Base-by-base conservation (phyloP, 1,140 invertebrate genomes). In the Penaeus indicus region DNA sequence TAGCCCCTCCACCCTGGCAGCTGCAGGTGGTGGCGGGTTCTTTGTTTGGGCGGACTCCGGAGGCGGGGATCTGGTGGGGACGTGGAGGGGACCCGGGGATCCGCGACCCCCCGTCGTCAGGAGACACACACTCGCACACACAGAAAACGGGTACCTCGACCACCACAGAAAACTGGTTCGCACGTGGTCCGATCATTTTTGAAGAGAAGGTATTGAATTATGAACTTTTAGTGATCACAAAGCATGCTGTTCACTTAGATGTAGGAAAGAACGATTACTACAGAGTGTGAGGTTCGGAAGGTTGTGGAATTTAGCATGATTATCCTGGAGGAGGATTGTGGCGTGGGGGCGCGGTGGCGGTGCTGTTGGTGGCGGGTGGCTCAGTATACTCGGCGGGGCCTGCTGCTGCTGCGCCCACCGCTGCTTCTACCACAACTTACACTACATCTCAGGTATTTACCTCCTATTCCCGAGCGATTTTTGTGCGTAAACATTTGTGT, bases 341-440 rank as follows among this genome's bases (percentile, higher is more conserved):
- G 72, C 60, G 72, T 79, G 87, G 81, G 86, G 80, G 62, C 80
- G 86, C 60, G 86, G 86, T 54, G 79, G 86, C 61, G 85, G 85
- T 75, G 82, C 60, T 25, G 81, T 47, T 38, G 75, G 60, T 25
- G 84, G 75, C 61, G 75, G 25, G 72, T 27, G 75, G 42, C 81
- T 88, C 87, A 88, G 87, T 88, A 83, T 75, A 88, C 87, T 88
- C 87, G 67, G 87, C 82, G 87, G 87, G 87, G 87, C 87, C 85
- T 87, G 78, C 87, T 88, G 87, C 85, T 86, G 85, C 75, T 79
- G 85, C 85, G 64, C 64, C 87, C 81, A 75, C 87, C 72, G 81
- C 87, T 88, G 82, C 42, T 67, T 79, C 69, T 83, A 27, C 62
- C 25, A 22, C 78, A 61, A 80, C 63, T 64, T 32, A 62, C 61